These are phyloP conservation scores for Dascyllus trimaculatus DNA, from an alignment of 2,113 vertebrate species.

Conservation along the genomic window DNA sequence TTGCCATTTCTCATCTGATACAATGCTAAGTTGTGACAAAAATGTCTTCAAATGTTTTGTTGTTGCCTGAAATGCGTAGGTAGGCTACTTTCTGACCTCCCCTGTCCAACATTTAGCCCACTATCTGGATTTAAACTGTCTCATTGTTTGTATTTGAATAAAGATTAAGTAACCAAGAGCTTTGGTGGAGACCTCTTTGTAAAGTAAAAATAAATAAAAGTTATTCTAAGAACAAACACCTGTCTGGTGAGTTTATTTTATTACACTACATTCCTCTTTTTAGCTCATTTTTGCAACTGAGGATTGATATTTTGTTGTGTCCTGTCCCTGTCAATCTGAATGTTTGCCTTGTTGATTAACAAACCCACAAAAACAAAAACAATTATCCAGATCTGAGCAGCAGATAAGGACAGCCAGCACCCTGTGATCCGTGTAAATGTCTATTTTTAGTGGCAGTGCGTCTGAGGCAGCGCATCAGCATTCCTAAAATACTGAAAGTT, in stretches of 20 bases:
- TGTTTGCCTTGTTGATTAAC: neutral
- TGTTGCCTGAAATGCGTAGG: conserved; percentile 38
- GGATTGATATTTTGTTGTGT: neutral
- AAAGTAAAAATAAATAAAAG: conserved; percentile 80
- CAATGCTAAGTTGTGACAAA: conserved; percentile 38
- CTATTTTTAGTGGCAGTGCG: conserved; percentile 71
- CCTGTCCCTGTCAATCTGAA: neutral
- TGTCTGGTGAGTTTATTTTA: neutral
- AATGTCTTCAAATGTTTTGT: conserved; percentile 35
- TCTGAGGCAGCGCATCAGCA: conserved; percentile 64
- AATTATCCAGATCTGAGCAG: neutral
- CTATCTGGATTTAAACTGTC: conserved; percentile 51
- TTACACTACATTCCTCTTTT: neutral
- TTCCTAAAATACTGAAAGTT: conserved; percentile 73
- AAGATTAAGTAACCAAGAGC: conserved; percentile 65
- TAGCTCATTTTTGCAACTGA: neutral
- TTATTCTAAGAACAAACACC: conserved; percentile 76
- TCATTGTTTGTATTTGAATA: conserved; percentile 76
- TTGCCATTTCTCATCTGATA: conserved; percentile 52
- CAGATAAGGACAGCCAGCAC: neutral
- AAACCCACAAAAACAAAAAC: neutral
- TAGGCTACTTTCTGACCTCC: conserved; percentile 35
- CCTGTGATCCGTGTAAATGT: neutral
- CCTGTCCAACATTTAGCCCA: conserved; percentile 60
- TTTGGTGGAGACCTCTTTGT: conserved; percentile 76